Conservation (phyloP, 2,113 vertebrate genomes). For the Melospiza georgiana region DNA sequence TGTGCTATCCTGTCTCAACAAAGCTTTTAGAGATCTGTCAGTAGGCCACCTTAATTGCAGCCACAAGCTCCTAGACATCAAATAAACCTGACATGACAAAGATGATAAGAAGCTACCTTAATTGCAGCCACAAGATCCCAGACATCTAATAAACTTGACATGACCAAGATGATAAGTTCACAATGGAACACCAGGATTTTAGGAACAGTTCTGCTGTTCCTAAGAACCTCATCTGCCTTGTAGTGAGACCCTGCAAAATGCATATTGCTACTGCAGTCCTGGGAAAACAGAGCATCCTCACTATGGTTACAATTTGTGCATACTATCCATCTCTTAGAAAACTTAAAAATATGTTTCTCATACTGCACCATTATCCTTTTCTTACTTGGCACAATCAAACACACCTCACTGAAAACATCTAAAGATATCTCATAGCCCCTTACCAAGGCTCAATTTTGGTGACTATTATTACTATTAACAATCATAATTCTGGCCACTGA, state of each 20-base stretch:
- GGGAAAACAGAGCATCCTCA: not conserved
- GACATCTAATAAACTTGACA: constrained; percentile 4
- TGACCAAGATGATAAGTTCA: not conserved
- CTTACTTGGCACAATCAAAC: not conserved
- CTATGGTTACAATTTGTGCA: not conserved
- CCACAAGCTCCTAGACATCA: not conserved
- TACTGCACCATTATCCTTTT: not conserved
- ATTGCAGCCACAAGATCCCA: not conserved
- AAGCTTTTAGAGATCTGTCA: not conserved
- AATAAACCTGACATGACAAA: not conserved
- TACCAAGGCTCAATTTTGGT: not conserved
- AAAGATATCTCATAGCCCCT: not conserved
- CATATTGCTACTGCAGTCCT: not conserved
- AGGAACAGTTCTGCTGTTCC: not conserved
- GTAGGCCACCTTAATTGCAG: not conserved
- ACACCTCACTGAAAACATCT: not conserved
- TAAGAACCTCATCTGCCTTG: not conserved
- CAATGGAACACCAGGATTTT: not conserved
- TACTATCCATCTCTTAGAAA: not conserved
- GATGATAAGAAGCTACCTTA: not conserved
- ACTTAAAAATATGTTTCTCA: not conserved
- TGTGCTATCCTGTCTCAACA: not conserved
- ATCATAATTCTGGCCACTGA: not conserved
- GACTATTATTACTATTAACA: not conserved
- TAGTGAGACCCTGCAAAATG: not conserved